A percentile compares a stretch with the other conserved stretches of the same genome.
These are phyloP conservation scores for Drosophila repletoides DNA, from an alignment of 1,140 invertebrate species.

Conservation along the genomic window DNA sequence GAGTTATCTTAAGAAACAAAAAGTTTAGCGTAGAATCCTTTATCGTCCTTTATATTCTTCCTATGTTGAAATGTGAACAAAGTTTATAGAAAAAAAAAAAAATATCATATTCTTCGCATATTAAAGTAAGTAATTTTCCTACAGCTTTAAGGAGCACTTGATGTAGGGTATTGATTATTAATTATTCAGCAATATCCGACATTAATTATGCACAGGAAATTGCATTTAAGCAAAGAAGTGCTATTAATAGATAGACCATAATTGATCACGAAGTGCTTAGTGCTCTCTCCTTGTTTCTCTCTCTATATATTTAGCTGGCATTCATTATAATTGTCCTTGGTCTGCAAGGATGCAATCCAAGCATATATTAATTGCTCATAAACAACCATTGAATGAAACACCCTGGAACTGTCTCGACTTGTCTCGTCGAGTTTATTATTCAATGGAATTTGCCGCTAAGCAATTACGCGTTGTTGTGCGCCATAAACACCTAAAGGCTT, in stretches of 20 bases:
- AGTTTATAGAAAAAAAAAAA: too few relatives aligned
- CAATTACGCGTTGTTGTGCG: slow-evolving; percentile 61
- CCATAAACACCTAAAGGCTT: slow-evolving; percentile 71
- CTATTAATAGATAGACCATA: slow-evolving; percentile 26
- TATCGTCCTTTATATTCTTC: too few relatives aligned
- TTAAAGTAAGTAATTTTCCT: neutral
- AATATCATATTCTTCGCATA: too few relatives aligned
- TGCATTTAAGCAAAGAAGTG: slow-evolving; percentile 27
- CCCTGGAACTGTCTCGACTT: slow-evolving; percentile 1
- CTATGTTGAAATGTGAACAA: too few relatives aligned
- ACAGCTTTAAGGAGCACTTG: neutral
- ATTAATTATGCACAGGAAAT: slow-evolving; percentile 35
- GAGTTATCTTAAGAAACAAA: too few relatives aligned
- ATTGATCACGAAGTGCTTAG: slow-evolving; percentile 27
- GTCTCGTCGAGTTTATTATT: slow-evolving; percentile 73
- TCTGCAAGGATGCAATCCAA: slow-evolving; percentile 8
- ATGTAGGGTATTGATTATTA: too few relatives aligned
- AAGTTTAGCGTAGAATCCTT: too few relatives aligned
- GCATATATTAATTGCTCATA: slow-evolving; percentile 74
- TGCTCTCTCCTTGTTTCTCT: neutral
- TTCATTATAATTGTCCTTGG: slow-evolving; percentile 37
- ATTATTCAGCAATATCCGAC: slow-evolving; percentile 13
- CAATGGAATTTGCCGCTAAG: slow-evolving; percentile 56
- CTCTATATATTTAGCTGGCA: slow-evolving; percentile 9
- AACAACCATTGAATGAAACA: slow-evolving; percentile 36